Percentiles rank a stretch among this genome's conserved stretches.
Evolutionary conservation across 2,113 vertebrate species (phyloP).

Genomic region (Eptesicus fuscus): DNA sequence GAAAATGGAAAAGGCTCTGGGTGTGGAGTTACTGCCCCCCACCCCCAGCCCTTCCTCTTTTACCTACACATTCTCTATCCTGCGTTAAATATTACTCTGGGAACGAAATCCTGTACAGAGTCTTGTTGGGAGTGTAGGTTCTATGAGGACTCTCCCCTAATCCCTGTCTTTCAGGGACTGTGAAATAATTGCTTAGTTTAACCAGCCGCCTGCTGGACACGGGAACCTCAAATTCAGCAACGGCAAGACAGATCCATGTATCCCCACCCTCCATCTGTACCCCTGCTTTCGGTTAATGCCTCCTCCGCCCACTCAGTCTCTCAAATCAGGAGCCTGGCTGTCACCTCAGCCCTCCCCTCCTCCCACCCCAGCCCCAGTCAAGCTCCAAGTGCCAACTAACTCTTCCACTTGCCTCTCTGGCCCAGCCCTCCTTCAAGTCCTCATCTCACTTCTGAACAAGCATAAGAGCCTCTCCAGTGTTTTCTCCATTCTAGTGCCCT

Average conservation of each 20-base stretch:
- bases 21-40: neutral
- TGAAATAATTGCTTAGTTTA: neutral
- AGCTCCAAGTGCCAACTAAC: neutral
- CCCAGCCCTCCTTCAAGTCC: neutral
- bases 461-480: neutral
- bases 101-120: neutral
- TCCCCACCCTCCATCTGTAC: neutral
- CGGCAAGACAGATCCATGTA: neutral
- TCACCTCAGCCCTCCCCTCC: neutral
- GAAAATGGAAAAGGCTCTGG: neutral
- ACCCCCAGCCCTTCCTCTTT: neutral
- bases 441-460: neutral
- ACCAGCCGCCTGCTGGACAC: neutral
- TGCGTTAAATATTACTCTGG: neutral
- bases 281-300: neutral
- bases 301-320: neutral
- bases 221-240: neutral
- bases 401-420: neutral
- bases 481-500: neutral
- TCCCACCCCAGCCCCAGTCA: neutral
- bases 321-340: neutral
- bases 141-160: neutral
- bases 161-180: neutral
- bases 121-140: neutral
- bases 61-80: neutral